Evolutionary conservation across 2,113 vertebrate genomes (phyloP), one percentile per base, ranked within the genome.

Genomic region (Anguilla japonica): DNA sequence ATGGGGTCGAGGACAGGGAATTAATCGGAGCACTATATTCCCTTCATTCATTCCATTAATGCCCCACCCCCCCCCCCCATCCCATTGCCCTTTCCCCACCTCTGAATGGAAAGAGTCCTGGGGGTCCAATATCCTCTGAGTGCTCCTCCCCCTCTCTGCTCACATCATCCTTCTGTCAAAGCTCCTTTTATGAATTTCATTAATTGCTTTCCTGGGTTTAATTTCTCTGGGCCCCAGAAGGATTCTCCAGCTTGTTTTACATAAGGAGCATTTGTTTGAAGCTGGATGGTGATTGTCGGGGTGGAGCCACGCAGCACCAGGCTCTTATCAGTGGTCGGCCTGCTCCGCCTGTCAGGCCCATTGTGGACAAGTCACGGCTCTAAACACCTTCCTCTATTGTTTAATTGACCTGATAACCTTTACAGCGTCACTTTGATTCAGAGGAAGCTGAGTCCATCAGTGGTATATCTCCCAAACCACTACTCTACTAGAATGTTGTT

Each of bases 371-470:
- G 6, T 34, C n/a, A 34, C 9, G 9, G 9, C 63, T 0, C 71
- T 34, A 75, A 75, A 75, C 29, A 13, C 26, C 9, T 11, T 75
- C 71, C 11, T 22, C 71, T 75, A 75, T 75, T 34, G n/a, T 75
- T 75, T 75, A 75, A 75, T 34, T n/a, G 71, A 75, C 26, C 71
- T 13, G 71, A 75, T 75, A 75, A 75, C 71, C 71, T 75, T 75
- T 75, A 75, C 11, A 75, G 71, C 9, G 5, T 13, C n/a, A 34
- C 8, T 26, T n/a, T n/a, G n/a, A 34, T 75, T 75, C 71, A 13
- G 26, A 75, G 26, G 71, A 75, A 75, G n/a, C n/a, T 29, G 26
- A 34, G 71, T 75, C 71, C n/a, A 29, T 34, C 71, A 29, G n/a
- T 6, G n/a, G n/a, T 34, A 34, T 34, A 34, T 75, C 71, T 26